These are phyloP conservation scores for Drosophila nigromelanica DNA, from an alignment of 1,140 invertebrate genomes.

Conservation along the genomic window DNA sequence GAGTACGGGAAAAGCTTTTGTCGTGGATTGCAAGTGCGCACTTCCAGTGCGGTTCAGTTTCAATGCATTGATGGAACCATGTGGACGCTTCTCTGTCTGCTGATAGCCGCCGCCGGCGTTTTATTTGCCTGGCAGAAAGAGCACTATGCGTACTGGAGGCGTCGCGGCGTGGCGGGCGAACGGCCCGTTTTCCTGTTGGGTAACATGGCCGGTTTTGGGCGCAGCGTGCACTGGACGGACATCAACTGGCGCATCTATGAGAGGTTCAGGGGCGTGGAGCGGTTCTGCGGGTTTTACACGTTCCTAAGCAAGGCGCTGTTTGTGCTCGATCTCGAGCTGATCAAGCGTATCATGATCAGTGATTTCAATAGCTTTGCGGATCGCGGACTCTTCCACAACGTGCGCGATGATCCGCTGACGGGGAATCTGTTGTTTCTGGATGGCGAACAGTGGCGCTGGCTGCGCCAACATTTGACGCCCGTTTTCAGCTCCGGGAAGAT, in stretches of 20 bases:
- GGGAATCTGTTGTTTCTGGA: constrained; percentile 84
- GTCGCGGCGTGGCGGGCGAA: constrained; percentile 77
- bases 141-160: constrained; percentile 84
- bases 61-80: constrained; percentile 27
- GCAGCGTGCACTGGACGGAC: constrained; percentile 58
- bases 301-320: constrained; percentile 61
- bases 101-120: constrained; percentile 11
- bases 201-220: constrained; percentile 65
- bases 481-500: constrained; percentile 86
- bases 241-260: constrained; percentile 63
- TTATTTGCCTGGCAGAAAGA: constrained; percentile 42
- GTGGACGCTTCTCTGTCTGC: constrained; percentile 35
- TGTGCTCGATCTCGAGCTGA: constrained; percentile 69
- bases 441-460: constrained; percentile 85
- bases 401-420: constrained; percentile 85
- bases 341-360: constrained; percentile 74
- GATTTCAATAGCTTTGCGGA: constrained; percentile 76
- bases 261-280: constrained; percentile 36
- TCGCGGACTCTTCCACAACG: constrained; percentile 85
- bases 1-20: constrained; percentile 34
- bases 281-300: constrained; percentile 62
- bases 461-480: constrained; percentile 85
- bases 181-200: constrained; percentile 45
- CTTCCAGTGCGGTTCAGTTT: constrained; percentile 27
- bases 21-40: not conserved